A percentile compares a stretch with the other conserved stretches of the same genome.
phyloP scores from a whole-genome alignment of 2,797 vertebrate species.

The Triplophysa yarkandensis region DNA sequence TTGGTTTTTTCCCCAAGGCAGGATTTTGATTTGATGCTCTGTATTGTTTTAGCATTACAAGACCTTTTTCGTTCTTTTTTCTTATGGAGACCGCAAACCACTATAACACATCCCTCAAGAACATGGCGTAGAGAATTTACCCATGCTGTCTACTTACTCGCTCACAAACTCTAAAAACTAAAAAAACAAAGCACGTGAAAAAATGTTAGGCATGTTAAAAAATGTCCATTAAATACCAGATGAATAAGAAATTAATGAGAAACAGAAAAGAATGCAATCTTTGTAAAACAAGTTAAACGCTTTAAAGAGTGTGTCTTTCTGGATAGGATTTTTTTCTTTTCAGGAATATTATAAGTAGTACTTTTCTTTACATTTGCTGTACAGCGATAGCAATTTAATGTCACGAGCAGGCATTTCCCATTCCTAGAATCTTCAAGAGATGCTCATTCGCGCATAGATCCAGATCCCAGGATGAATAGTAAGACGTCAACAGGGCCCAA shows the following conservation, averaged over 20 bases:
- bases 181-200: constrained; percentile 60
- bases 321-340: constrained; percentile 48
- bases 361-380: constrained; percentile 71
- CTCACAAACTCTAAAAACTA: constrained; percentile 42
- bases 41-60: constrained; percentile 50
- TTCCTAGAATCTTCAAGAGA: constrained; percentile 39
- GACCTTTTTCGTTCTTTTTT: constrained; percentile 40
- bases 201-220: constrained; percentile 41
- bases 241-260: constrained; percentile 34
- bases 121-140: constrained; percentile 51
- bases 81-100: constrained; percentile 57
- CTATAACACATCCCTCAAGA: constrained; percentile 57
- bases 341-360: constrained; percentile 55
- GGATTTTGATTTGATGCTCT: constrained; percentile 54
- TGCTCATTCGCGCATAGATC: constrained; percentile 10
- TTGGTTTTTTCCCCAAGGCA: constrained; percentile 54
- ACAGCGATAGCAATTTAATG: constrained; percentile 44
- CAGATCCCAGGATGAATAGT: constrained; percentile 15
- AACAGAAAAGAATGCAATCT: constrained; percentile 53
- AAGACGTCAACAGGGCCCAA: constrained; percentile 27
- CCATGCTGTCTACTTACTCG: too few species aligned
- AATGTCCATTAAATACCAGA: constrained; percentile 36
- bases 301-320: constrained; percentile 40
- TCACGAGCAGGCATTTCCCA: constrained; percentile 35
- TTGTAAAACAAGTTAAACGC: constrained; percentile 52